A percentile compares a stretch with the other conserved stretches of the same genome.
phyloP scores from a whole-genome alignment of 2,113 vertebrate genomes.

The Cardinalis cardinalis region DNA sequence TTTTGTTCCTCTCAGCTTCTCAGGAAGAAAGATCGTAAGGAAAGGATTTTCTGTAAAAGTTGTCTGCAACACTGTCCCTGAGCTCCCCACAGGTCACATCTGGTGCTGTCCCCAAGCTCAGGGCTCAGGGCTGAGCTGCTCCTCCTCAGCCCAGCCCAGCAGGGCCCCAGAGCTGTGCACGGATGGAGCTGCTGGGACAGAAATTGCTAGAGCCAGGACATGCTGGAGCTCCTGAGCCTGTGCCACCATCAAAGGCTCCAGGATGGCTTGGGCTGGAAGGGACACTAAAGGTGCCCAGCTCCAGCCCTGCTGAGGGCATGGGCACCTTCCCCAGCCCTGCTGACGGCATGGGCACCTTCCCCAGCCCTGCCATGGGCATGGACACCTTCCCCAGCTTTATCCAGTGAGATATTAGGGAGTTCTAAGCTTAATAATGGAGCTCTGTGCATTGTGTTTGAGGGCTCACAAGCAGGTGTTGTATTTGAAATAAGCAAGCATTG shows the following conservation, averaged over 20 bases:
- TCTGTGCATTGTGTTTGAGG: too few relatives aligned
- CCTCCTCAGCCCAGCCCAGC: not conserved
- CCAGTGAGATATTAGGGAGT: too few relatives aligned
- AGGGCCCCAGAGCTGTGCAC: not conserved
- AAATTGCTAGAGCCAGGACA: fast-evolving
- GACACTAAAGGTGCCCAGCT: too few relatives aligned
- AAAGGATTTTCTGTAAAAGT: too few relatives aligned
- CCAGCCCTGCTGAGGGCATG: fast-evolving
- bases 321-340: not conserved
- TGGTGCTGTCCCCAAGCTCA: fast-evolving
- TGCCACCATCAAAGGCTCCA: not conserved
- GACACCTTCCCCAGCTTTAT: not conserved
- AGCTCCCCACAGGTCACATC: not conserved
- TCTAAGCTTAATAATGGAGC: too few relatives aligned
- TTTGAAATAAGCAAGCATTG: too few relatives aligned
- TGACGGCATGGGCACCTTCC: too few relatives aligned
- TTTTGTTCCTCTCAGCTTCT: too few relatives aligned
- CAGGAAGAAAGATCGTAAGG: too few relatives aligned
- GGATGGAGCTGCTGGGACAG: fast-evolving
- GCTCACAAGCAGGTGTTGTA: too few relatives aligned
- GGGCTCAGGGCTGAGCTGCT: not conserved
- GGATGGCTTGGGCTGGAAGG: too few relatives aligned
- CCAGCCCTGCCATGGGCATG: not conserved
- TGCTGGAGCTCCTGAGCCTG: fast-evolving
- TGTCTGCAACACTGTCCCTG: not conserved